phyloP scores from a whole-genome alignment of 2,888 invertebrate genomes.

The Caenorhabditis uteleia region DNA sequence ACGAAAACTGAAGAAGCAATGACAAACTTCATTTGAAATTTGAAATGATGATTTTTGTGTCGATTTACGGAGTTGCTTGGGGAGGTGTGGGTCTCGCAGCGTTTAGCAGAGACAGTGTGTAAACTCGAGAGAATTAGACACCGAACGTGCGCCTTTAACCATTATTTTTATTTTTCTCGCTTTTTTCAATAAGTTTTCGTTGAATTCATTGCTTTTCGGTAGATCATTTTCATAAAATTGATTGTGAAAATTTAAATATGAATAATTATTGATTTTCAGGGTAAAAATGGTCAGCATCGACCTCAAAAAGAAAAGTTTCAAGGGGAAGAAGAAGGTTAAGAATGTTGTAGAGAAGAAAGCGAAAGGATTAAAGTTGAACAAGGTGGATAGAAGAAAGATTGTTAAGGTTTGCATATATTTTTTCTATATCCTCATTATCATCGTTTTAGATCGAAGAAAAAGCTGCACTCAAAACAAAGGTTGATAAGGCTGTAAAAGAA shows the following conservation, averaged over 20 bases:
- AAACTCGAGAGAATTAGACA: slow-evolving; percentile 10
- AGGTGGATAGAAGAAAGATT: slow-evolving; percentile 48
- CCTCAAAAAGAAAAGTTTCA: slow-evolving; percentile 30
- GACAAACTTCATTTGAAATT: slow-evolving; percentile 5
- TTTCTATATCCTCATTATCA: not conserved
- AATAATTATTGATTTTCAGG: slow-evolving; percentile 4
- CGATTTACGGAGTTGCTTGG: slow-evolving; percentile 21
- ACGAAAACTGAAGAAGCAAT: not conserved
- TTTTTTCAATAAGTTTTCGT: not conserved
- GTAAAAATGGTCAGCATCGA: slow-evolving; percentile 35
- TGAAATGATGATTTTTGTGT: slow-evolving; percentile 38
- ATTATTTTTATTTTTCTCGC: slow-evolving; percentile 11
- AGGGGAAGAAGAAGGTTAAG: slow-evolving; percentile 51
- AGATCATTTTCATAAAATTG: slow-evolving; percentile 4
- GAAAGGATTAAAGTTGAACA: slow-evolving; percentile 52
- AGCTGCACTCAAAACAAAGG: slow-evolving; percentile 31
- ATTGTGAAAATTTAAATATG: not conserved
- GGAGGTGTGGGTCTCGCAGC: slow-evolving; percentile 13
- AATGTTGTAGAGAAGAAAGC: slow-evolving; percentile 53
- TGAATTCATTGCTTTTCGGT: slow-evolving; percentile 7
- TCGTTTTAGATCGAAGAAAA: slow-evolving; percentile 42
- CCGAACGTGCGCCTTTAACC: slow-evolving; percentile 17
- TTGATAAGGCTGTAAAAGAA: slow-evolving; percentile 42
- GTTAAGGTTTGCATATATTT: slow-evolving; percentile 35
- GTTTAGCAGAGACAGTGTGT: slow-evolving; percentile 7